Evolutionary conservation across 92 coral and sea anemone genomes (phyloP).

Genomic region (Anthopleura xanthogrammica): DNA sequence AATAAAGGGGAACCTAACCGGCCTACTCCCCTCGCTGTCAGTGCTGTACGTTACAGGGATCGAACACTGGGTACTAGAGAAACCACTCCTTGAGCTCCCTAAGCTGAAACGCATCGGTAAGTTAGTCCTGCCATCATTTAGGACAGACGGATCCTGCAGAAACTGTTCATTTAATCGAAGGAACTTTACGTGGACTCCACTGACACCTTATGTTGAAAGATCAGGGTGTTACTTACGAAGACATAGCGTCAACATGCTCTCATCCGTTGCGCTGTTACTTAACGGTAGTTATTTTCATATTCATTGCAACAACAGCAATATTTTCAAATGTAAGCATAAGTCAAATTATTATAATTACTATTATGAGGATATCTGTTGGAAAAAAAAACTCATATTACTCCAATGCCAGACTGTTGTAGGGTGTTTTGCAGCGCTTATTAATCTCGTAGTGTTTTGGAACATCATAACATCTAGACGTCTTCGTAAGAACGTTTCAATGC

Average conservation of each 20-base stretch:
- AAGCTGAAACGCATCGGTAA: background rate
- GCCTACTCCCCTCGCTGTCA: background rate
- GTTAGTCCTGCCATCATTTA: background rate
- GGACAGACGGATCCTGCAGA: background rate
- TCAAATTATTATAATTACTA: too few species aligned
- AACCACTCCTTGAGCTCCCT: background rate
- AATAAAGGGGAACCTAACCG: background rate
- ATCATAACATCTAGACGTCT: slow-evolving; percentile 10
- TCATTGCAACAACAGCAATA: background rate
- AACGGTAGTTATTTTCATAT: background rate
- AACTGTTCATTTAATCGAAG: background rate
- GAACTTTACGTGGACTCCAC: background rate
- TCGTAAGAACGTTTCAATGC: slow-evolving; percentile 37
- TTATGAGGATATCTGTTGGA: slow-evolving; percentile 1
- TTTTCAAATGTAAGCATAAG: too few species aligned
- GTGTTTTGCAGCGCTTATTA: background rate
- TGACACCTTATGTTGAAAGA: background rate
- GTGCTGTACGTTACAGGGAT: slow-evolving; percentile 13
- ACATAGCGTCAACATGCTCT: background rate
- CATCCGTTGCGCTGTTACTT: background rate
- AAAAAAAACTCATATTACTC: background rate
- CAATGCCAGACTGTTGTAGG: background rate
- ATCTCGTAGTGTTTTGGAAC: slow-evolving; percentile 24
- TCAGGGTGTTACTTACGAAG: background rate
- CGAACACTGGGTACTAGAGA: slow-evolving; percentile 9